Conservation (phyloP, 2,113 vertebrate genomes). For the Numenius arquata region DNA sequence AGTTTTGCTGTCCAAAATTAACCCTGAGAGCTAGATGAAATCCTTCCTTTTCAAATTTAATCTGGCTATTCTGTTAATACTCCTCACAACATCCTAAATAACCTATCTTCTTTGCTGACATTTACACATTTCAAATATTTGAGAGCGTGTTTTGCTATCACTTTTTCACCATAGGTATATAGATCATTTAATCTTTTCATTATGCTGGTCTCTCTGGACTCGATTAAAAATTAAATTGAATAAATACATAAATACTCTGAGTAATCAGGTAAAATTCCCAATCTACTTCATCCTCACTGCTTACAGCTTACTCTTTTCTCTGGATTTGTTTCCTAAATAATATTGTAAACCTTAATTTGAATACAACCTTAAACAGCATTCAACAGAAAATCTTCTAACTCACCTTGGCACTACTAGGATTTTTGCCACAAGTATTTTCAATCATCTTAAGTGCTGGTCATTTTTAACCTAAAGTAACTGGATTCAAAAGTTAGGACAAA, state of each 20-base stretch:
- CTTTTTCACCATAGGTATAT: background rate
- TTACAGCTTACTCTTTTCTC: background rate
- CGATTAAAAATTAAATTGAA: background rate
- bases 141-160: background rate
- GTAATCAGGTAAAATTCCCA: background rate
- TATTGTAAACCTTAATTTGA: background rate
- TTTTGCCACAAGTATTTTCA: background rate
- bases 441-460: background rate
- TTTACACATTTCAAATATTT: slow-evolving; percentile 2
- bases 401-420: background rate
- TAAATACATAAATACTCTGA: background rate
- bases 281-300: background rate
- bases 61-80: background rate
- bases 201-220: background rate
- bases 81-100: background rate
- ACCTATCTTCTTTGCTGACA: background rate
- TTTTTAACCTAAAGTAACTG: background rate
- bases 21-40: background rate
- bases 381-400: background rate
- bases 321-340: background rate
- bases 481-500: background rate
- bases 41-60: background rate
- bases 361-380: background rate
- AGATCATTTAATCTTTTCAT: background rate
- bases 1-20: background rate